Evolutionary conservation across 2,888 invertebrate species (phyloP), one percentile per base, ranked within the genome.

Genomic region (Stenchaetothrips biformis): DNA sequence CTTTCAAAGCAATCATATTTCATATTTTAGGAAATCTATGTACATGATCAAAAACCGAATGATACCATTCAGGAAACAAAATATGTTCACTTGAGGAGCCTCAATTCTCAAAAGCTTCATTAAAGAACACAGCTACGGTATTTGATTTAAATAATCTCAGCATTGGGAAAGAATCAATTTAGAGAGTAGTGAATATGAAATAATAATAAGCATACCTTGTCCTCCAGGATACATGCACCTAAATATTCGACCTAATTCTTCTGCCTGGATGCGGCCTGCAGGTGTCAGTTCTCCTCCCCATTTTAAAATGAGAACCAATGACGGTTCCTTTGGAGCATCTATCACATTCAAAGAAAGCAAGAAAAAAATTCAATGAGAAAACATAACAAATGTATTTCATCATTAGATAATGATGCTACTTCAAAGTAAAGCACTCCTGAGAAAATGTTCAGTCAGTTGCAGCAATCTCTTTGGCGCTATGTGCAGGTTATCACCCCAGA

Each of bases 241-340:
- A 89, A 99, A 99, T 86, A 99, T 97, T 84, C 98, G 91, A 77
- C 99, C 99, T 83, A 99, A 88, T 88, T 98, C 97, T 88, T 99
- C 98, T 0, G 99, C 98, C 88, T 99, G 98, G 81, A 97, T 95
- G 83, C 97, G 92, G 4, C 99, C 99, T 2, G 98, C 98, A 0
- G 98, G 98, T 9, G 99, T 99, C 85, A 99, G 89, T 88, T 99
- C 99, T 78, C 99, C 99, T 82, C 99, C 99, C 99, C 99, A 99
- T 89, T 99, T 99, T 82, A 99, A 89, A 83, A 99, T 99, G 83
- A 99, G 89, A 80, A 99, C 95, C 82, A 99, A 89, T 0, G 98
- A 98, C 0, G 99, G 98, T 84, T 97, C 97, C 74, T 94, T 93
- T 4, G 94, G 93, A 82, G 91, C 91, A 87, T 97, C 95, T 92